These are phyloP conservation scores for Chrysotoxum bicinctum DNA, from an alignment of 2,888 invertebrate species.

Conservation along the genomic window DNA sequence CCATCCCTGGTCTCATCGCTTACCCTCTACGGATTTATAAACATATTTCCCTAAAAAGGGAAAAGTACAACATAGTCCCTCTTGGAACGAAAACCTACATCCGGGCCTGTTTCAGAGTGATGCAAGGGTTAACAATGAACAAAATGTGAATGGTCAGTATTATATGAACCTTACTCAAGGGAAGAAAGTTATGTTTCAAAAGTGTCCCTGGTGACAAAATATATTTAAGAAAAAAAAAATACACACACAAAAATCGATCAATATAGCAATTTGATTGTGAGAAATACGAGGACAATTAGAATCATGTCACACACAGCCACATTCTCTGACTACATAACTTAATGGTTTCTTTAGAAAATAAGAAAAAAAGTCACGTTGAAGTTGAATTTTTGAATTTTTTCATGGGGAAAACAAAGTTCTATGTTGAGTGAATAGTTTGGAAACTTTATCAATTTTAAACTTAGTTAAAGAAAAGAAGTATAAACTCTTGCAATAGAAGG, in stretches of 20 bases:
- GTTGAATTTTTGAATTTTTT: constrained; percentile 2
- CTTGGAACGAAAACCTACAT: neutral
- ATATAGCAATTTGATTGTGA: constrained; percentile 16
- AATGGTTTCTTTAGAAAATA: neutral
- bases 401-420: neutral
- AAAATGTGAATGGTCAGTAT: constrained; percentile 31
- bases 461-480: neutral
- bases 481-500: neutral
- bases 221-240: neutral
- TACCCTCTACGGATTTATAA: too few relatives aligned
- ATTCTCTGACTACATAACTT: neutral
- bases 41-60: too few relatives aligned
- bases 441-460: constrained; percentile 29
- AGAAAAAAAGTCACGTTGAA: constrained; percentile 2
- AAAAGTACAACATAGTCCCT: neutral
- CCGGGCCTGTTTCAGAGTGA: neutral
- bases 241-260: constrained; percentile 22
- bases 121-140: constrained; percentile 3
- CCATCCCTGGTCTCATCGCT: too few relatives aligned
- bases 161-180: constrained; percentile 2
- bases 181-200: neutral
- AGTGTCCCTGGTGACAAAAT: neutral
- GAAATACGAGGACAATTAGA: neutral
- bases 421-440: neutral
- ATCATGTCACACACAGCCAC: neutral